Conservation (phyloP, 2,888 invertebrate species). For the Silvanus unidentatus region DNA sequence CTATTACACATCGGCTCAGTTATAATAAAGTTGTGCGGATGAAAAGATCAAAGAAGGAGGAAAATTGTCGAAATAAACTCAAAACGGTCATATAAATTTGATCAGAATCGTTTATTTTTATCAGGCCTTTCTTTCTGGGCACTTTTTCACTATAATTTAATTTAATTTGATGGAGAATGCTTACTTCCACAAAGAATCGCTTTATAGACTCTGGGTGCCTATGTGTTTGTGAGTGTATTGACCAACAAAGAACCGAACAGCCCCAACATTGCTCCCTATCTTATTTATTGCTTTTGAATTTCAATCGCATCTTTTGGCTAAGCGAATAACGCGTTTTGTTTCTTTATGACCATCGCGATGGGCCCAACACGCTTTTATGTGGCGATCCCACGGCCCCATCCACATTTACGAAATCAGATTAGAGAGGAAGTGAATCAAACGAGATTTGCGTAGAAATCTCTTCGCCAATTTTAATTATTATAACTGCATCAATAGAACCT, state of each 20-base stretch:
- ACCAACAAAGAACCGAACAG: neutral
- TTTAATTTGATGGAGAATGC: constrained; percentile 2
- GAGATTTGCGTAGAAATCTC: no score
- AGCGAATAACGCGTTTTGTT: no score
- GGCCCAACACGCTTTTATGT: no score
- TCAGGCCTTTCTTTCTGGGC: neutral
- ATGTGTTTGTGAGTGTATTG: neutral
- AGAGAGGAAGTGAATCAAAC: no score
- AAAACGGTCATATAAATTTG: constrained; percentile 2
- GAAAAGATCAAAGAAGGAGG: no score
- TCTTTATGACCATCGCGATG: no score
- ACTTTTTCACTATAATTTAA: constrained; percentile 1
- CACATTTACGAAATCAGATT: no score
- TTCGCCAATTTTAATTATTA: no score
- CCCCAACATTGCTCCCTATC: neutral
- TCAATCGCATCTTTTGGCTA: constrained; percentile 1
- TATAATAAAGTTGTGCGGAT: no score
- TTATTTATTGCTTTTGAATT: constrained; percentile 3
- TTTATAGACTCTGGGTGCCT: neutral
- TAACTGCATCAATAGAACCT: no score
- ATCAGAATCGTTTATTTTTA: constrained; percentile 2
- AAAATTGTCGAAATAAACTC: constrained; percentile 1
- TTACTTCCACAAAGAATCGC: neutral
- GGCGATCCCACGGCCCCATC: no score
- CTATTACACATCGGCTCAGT: no score